phyloP scores from a whole-genome alignment of 2,113 vertebrate genomes.

The Bubo scandiacus region DNA sequence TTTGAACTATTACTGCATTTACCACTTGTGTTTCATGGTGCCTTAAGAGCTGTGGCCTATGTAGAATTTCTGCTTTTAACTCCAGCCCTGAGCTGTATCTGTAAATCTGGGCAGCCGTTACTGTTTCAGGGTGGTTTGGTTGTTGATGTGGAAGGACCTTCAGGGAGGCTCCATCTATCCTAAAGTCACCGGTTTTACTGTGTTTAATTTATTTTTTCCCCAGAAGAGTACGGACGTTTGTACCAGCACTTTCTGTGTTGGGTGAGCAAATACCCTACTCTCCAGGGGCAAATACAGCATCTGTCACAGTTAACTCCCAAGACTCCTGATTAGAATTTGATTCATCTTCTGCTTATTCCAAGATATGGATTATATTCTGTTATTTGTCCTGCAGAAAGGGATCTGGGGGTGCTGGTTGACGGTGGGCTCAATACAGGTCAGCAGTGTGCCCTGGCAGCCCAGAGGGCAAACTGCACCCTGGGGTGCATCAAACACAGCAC shows the following conservation, averaged over 20 bases:
- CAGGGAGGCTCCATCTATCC: not conserved
- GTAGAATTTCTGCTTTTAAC: not conserved
- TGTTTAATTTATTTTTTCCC: not conserved
- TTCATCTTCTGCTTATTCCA: not conserved
- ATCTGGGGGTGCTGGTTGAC: not conserved
- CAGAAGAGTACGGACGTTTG: not conserved
- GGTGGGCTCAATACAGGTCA: not conserved
- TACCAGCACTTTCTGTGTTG: not conserved
- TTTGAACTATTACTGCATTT: not conserved
- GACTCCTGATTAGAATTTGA: not conserved
- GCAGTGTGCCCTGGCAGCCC: not conserved
- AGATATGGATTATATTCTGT: not conserved
- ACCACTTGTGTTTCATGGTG: not conserved
- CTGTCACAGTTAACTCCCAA: not conserved
- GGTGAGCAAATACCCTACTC: not conserved
- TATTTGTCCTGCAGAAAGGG: not conserved
- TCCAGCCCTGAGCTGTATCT: not conserved
- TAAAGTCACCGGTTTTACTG: not conserved
- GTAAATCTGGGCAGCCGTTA: fast-evolving
- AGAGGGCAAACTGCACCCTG: not conserved
- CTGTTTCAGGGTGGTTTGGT: not conserved
- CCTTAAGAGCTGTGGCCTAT: not conserved
- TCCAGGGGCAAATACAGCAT: not conserved
- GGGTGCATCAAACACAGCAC: not conserved
- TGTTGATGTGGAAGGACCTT: not conserved